Percentiles rank a stretch among this genome's conserved stretches.
These are phyloP conservation scores for Emydoidea blandingii DNA, from an alignment of 2,797 vertebrate genomes.

Conservation along the genomic window DNA sequence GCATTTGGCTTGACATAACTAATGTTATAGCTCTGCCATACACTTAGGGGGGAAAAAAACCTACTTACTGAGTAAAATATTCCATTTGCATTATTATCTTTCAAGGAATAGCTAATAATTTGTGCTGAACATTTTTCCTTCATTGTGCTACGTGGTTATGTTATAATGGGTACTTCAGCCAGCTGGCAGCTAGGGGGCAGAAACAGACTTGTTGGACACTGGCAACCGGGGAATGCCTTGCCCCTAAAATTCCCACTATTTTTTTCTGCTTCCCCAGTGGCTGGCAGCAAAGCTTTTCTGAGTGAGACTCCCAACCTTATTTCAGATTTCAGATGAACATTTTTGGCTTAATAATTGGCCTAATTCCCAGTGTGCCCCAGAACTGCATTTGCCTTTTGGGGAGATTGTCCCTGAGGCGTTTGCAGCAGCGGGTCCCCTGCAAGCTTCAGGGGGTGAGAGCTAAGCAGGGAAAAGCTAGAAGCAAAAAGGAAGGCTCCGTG, in stretches of 20 bases:
- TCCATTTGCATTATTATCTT: conserved; percentile 16
- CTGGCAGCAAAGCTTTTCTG: neutral
- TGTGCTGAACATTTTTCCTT: neutral
- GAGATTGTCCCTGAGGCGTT: neutral
- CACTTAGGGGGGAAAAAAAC: neutral
- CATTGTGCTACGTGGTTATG: neutral
- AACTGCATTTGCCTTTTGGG: neutral
- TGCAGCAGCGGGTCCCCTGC: neutral
- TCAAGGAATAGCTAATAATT: conserved; percentile 7
- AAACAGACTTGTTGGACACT: neutral
- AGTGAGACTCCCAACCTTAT: conserved; percentile 8
- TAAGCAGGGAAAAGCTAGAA: neutral
- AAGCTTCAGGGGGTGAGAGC: neutral
- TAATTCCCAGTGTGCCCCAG: neutral
- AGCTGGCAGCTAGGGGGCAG: neutral
- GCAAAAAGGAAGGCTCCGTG: conserved; percentile 4
- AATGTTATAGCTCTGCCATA: neutral
- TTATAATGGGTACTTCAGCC: neutral
- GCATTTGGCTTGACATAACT: conserved; percentile 21
- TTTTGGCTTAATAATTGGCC: neutral
- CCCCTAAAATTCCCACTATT: neutral
- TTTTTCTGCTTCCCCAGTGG: neutral
- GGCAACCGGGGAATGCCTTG: neutral
- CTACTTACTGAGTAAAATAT: neutral
- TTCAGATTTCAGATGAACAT: neutral